Conservation (phyloP, 2,113 vertebrate species). For the Anoura caudifer region DNA sequence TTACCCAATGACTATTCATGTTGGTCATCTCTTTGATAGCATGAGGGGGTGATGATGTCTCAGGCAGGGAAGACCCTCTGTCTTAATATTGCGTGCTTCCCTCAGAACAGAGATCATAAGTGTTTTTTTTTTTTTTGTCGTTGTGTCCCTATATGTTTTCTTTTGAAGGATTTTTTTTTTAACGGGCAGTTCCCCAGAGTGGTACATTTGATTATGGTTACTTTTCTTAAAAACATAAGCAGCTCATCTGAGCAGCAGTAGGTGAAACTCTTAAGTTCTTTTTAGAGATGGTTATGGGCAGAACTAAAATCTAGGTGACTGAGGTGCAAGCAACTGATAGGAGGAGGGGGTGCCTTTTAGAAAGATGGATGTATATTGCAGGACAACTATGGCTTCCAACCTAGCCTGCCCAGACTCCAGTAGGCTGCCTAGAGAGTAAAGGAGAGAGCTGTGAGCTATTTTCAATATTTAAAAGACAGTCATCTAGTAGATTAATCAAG, state of each 20-base stretch:
- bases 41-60: neutral
- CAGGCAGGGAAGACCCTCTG: neutral
- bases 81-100: neutral
- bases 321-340: neutral
- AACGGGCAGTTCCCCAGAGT: neutral
- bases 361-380: neutral
- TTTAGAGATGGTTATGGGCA: neutral
- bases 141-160: neutral
- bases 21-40: neutral
- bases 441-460: neutral
- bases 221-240: neutral
- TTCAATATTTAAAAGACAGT: slow-evolving; percentile 29
- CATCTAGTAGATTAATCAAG: slow-evolving; percentile 16
- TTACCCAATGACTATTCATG: neutral
- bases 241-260: neutral
- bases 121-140: neutral
- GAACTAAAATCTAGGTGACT: neutral
- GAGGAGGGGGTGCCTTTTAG: neutral
- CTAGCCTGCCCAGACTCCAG: neutral
- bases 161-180: neutral
- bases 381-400: neutral
- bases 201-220: neutral
- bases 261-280: neutral
- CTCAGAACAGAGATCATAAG: neutral
- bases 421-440: neutral